Base-by-base conservation (phyloP, 2,888 invertebrate species). In the Rhopalosiphum nymphaeae region DNA sequence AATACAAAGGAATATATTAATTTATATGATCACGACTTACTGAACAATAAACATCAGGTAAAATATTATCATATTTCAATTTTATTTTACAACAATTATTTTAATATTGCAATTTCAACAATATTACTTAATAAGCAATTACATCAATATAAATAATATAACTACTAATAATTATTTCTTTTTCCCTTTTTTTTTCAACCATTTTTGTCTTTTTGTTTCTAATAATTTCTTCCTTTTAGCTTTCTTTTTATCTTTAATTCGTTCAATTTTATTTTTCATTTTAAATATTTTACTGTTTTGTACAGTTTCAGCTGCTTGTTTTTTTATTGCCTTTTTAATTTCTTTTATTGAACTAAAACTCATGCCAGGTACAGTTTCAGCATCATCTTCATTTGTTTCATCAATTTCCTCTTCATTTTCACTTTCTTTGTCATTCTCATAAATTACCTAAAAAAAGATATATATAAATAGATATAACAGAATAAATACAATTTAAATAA, bases 271-370 rank as follows among this genome's bases (percentile, higher is more conserved):
- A 95, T 97, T 97, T 95, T 98, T 98, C 96, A 97, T 97, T 96
- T 97, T 97, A 95, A 97, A 98, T 0, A 97, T 97, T 96, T 97
- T 98, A 95, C 98, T 98, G 95, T 97, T 97, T 95, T 98, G 97
- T 36, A 98, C 96, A 95, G 97, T 97, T 95, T 97, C 97, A 0
- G 97, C 96, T 0, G 98, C 97, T 95, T 97, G 97, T 95, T 97
- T 97, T 95, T 97, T 97, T 21, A 98, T 96, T 95, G 97, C 96
- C 95, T 96, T 97, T 95, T 98, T 97, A 2, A 98, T 96, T 95
- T 98, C 97, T 95, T 97, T 97, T 95, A 97, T 97, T 3, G 97
- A 96, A 91, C 96, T 96, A 36, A 96, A 95, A 95, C 96, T 96
- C 97, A 96, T 97, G 94, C 96, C 97, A 88, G 96, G 96, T 53